These are phyloP conservation scores for Drosophila birchii DNA, from an alignment of 2,888 invertebrate species.

Conservation along the genomic window DNA sequence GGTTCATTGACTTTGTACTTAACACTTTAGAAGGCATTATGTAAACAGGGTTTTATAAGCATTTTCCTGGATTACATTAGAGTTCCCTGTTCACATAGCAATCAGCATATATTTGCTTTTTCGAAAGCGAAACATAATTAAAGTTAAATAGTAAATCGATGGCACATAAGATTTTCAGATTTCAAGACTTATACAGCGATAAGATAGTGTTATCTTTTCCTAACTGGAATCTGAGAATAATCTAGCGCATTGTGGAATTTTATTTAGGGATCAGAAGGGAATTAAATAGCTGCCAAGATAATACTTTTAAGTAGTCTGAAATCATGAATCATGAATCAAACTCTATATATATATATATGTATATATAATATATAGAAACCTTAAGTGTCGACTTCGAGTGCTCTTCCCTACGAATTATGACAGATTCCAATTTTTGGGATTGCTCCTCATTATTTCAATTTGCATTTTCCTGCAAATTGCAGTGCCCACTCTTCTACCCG, in stretches of 20 bases:
- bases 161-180: neutral
- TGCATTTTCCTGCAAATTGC: constrained; percentile 53
- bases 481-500: neutral
- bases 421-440: constrained; percentile 39
- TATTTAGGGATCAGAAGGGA: neutral
- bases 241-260: constrained; percentile 10
- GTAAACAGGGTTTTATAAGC: neutral
- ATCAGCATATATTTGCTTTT: neutral
- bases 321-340: too few relatives aligned
- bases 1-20: neutral
- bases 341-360: neutral
- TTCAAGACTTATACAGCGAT: neutral
- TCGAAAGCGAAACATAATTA: neutral
- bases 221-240: neutral
- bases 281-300: constrained; percentile 1
- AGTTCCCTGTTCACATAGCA: neutral
- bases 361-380: neutral
- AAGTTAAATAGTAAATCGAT: constrained; percentile 1
- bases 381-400: constrained; percentile 16
- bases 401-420: constrained; percentile 19
- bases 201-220: constrained; percentile 2
- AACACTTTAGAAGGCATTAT: neutral
- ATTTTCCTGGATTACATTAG: neutral
- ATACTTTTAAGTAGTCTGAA: neutral
- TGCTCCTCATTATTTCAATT: constrained; percentile 57